These are phyloP conservation scores for Wiebesia pumilae DNA, from an alignment of 1,140 invertebrate genomes.

Conservation along the genomic window DNA sequence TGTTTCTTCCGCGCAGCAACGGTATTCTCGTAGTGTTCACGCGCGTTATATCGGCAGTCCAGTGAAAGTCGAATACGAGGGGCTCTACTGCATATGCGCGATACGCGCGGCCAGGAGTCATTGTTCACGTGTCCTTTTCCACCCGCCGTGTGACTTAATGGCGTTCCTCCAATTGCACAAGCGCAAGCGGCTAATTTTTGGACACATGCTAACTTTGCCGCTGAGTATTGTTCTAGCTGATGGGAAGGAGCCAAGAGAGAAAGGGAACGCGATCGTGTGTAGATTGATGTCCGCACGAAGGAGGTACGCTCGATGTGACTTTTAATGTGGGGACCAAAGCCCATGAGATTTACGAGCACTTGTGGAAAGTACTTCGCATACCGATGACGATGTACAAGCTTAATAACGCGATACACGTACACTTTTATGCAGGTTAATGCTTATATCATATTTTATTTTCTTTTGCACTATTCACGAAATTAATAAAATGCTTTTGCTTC, in stretches of 20 bases:
- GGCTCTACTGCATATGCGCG: conserved; percentile 31
- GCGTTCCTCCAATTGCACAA: conserved; percentile 66
- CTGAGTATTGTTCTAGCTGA: neutral
- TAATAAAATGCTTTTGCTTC: neutral
- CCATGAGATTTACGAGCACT: neutral
- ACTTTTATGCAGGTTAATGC: no score
- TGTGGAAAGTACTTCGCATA: no score
- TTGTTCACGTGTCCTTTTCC: conserved; percentile 66
- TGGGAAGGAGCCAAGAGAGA: neutral
- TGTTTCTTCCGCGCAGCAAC: neutral
- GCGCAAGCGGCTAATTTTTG: neutral
- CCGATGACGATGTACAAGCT: neutral
- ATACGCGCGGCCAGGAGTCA: conserved; percentile 44
- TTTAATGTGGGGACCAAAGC: neutral
- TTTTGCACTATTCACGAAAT: neutral
- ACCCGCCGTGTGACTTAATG: conserved; percentile 53
- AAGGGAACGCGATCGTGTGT: neutral
- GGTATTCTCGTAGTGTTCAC: no score
- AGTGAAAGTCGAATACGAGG: neutral
- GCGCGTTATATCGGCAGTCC: neutral
- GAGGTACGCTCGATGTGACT: no score
- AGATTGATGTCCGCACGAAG: no score
- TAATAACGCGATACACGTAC: neutral
- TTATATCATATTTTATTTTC: neutral
- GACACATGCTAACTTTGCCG: neutral